Evolutionary conservation across 2,113 vertebrate species (phyloP).

Genomic region (Microtus ochrogaster): DNA sequence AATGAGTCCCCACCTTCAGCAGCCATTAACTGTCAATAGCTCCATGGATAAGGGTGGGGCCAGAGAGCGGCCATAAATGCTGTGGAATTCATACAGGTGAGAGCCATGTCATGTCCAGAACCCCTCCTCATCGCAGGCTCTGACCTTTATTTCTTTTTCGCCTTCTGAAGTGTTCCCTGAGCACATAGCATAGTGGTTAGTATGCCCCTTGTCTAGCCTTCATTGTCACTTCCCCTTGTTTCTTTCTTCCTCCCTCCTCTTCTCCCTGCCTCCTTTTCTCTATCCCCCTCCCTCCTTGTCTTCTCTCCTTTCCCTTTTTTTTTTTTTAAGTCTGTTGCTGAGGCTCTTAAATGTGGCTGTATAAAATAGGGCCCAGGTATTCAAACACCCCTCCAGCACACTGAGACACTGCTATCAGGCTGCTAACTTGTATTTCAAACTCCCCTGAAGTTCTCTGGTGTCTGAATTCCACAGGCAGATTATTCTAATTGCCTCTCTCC

Average conservation of each 20-base stretch:
- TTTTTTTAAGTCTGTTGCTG: background rate
- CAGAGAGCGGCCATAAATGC: no score
- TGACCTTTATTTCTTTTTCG: no score
- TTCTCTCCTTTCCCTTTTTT: background rate
- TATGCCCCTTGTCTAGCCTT: background rate
- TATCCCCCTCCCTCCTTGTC: no score
- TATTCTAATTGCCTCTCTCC: background rate
- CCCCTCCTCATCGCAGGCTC: background rate
- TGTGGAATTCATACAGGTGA: no score
- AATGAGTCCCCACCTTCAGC: background rate
- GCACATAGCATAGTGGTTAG: no score
- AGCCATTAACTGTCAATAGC: no score
- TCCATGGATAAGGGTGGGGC: no score
- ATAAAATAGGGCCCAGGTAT: background rate
- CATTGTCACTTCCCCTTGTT: no score
- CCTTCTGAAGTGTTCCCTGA: no score
- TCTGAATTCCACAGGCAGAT: background rate
- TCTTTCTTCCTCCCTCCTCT: no score
- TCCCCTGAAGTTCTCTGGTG: background rate
- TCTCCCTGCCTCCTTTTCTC: background rate
- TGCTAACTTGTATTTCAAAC: background rate
- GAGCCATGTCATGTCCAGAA: background rate
- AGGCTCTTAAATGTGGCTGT: background rate
- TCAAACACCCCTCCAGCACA: background rate
- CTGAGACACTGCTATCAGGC: background rate